Evolutionary conservation across 2,888 invertebrate genomes (phyloP), one percentile per base, ranked within the genome.

Genomic region (Melipona beecheii): DNA sequence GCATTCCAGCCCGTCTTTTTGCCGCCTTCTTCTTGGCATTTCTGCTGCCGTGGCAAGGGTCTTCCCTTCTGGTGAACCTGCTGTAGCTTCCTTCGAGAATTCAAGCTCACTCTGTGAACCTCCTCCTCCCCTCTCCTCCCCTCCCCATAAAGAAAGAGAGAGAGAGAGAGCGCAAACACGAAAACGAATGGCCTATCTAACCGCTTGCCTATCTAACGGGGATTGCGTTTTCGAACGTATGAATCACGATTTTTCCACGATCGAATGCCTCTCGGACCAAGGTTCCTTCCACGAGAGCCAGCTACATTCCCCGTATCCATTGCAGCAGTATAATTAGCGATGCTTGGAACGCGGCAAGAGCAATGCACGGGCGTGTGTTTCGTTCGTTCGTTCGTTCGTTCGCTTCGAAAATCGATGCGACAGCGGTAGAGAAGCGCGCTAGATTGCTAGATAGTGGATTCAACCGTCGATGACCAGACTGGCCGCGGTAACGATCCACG

Each of bases 1-100:
- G 86, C 83, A 83, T 77, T 81, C 65, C 65, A 69, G 36, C 58
- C 60, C 50, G 69, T 68, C 85, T 80, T 83, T 86, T 86, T 86
- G 83, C 85, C 79, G 74, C 49, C 78, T 73, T 31, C 76, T 31
- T 60, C 75, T 58, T 54, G 74, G 76, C 65, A 65, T 86, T 85
- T 83, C 85, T 86, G 83, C 86, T 79, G 85, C 79, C 86, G 76
- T 74, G 68, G 85, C 86, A 77, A 50, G 69, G 60, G 49, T 64
- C 77, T 70, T 74, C 24, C 52, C 24, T 43, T 15, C 60, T 13
- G 56, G 77, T 54, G 65, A 73, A 71, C 71, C 36, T 50, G 75
- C 75, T 56, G 74, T 36, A 68, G 68, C 62, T 77, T 68, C 66
- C 70, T 43, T 62, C 27, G 76, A 69, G 85, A 86, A 78, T 77